Conservation (phyloP, 2,797 vertebrate species). For the Scolopax bukidnonensis region DNA sequence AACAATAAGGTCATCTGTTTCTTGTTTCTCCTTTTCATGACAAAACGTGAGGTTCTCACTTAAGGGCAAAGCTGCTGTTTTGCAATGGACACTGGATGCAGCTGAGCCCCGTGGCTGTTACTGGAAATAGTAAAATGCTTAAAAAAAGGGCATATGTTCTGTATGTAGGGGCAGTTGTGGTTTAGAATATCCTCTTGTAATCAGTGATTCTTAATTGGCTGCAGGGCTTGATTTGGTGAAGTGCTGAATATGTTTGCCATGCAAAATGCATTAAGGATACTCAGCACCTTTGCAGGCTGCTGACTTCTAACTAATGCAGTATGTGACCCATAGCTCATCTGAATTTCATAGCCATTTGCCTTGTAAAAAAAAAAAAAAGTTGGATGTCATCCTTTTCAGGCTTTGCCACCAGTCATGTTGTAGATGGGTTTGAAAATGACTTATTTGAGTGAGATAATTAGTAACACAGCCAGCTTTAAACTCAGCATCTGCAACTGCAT, state of each 20-base stretch:
- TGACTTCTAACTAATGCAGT: not conserved
- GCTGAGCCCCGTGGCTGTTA: not conserved
- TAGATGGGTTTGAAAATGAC: not conserved
- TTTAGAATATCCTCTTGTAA: not conserved
- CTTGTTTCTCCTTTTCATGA: not conserved
- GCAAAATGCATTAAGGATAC: not conserved
- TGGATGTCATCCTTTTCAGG: not conserved
- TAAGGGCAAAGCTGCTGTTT: not conserved
- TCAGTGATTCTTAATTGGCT: not conserved
- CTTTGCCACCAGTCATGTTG: not conserved
- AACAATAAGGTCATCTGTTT: not conserved
- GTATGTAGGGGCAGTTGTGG: no score
- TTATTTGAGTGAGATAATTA: not conserved
- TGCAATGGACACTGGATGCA: not conserved
- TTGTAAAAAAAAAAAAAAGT: not conserved
- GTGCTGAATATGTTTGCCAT: not conserved
- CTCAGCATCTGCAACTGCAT: not conserved
- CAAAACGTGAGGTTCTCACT: not conserved
- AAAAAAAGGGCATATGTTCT: not conserved
- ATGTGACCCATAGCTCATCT: not conserved
- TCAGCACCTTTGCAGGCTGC: not conserved
- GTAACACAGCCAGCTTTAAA: not conserved
- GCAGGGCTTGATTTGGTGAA: not conserved
- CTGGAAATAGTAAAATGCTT: not conserved
- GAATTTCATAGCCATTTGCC: not conserved